A percentile compares a stretch with the other conserved stretches of the same genome.
Conservation (phyloP, 2,888 invertebrate species). For the Boloria selene region DNA sequence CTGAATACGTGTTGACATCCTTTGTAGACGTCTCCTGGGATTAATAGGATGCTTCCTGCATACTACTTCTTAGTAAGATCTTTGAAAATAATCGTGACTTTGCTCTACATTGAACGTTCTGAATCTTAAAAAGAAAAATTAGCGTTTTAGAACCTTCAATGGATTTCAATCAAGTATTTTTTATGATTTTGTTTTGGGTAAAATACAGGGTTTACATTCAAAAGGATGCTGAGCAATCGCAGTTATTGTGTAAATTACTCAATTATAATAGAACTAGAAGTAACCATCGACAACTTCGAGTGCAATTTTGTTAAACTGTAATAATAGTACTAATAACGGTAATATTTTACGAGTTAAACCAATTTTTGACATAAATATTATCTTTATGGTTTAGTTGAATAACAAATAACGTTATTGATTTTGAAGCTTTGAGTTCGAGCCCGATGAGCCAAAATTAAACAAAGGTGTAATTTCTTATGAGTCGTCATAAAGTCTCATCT, state of each 20-base stretch:
- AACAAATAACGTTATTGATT: too few species aligned
- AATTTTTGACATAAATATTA: too few species aligned
- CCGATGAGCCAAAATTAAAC: too few species aligned
- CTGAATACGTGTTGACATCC: conserved; percentile 19
- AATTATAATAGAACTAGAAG: conserved; percentile 4
- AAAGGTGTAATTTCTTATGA: too few species aligned
- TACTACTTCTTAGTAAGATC: background rate
- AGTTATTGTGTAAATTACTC: conserved; percentile 16
- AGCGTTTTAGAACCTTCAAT: background rate
- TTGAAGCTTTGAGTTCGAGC: too few species aligned
- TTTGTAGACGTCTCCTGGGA: background rate
- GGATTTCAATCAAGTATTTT: background rate
- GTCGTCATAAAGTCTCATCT: too few species aligned
- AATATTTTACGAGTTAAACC: too few species aligned
- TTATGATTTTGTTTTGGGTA: background rate
- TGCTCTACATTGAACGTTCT: conserved; percentile 5
- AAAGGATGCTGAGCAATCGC: conserved; percentile 6
- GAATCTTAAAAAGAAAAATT: background rate
- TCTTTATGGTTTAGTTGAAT: too few species aligned
- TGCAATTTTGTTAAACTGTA: background rate
- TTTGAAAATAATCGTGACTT: background rate
- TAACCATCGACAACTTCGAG: background rate
- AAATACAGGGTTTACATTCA: conserved; percentile 4
- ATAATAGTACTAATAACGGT: too few species aligned
- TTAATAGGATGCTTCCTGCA: conserved; percentile 19